Evolutionary conservation across 2,113 vertebrate genomes (phyloP).

Genomic region (Deroptyus accipitrinus): DNA sequence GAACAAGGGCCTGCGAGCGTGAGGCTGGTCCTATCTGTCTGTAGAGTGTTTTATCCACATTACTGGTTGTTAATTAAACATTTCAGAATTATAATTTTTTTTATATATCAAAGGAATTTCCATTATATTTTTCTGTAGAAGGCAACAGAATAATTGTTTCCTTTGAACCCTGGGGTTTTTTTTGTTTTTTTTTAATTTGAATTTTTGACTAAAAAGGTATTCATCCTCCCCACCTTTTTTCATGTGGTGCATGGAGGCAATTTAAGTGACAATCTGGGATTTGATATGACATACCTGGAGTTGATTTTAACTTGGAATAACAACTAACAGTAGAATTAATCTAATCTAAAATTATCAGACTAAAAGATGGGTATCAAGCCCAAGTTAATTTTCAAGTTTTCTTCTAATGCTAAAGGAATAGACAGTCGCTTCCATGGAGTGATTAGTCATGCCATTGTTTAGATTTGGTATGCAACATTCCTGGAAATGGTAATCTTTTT

Average conservation of each 20-base stretch:
- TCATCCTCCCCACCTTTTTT: neutral
- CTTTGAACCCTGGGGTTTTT: neutral
- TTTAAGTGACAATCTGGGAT: neutral
- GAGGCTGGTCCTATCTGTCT: too few species aligned
- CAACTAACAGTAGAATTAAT: neutral
- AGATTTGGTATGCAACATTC: neutral
- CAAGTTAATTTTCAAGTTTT: neutral
- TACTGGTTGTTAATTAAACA: constrained; percentile 64
- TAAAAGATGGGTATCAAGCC: neutral
- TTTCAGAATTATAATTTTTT: constrained; percentile 46
- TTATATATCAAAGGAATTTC: constrained; percentile 45
- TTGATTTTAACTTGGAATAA: neutral
- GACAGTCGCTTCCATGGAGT: neutral
- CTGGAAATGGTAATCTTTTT: neutral
- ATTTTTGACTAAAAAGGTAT: neutral
- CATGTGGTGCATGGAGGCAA: neutral
- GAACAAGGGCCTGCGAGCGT: too few species aligned
- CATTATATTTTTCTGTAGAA: neutral
- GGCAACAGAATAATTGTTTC: neutral
- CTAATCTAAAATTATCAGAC: neutral
- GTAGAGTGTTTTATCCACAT: too few species aligned
- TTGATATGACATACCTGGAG: neutral
- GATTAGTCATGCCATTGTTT: neutral
- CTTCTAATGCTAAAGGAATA: neutral
- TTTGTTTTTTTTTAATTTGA: neutral